Percentiles rank a stretch among this genome's conserved stretches.
These are phyloP conservation scores for Hesperophylax magnus DNA, from an alignment of 1,140 invertebrate genomes.

Conservation along the genomic window DNA sequence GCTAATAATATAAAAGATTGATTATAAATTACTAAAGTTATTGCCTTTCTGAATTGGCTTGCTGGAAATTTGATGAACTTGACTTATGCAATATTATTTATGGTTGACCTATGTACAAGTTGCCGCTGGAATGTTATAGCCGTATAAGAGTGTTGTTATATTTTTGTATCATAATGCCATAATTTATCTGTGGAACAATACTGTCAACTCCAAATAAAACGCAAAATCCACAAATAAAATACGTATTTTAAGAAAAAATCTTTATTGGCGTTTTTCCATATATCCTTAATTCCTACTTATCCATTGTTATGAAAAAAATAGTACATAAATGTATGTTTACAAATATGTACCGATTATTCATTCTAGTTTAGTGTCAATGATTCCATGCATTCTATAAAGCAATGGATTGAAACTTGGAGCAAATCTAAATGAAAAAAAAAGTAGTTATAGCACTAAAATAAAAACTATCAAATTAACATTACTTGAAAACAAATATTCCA, in stretches of 20 bases:
- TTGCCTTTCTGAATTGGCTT: too few relatives aligned
- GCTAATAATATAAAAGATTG: too few relatives aligned
- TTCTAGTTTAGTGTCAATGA: neutral
- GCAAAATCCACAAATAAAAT: conserved; percentile 17
- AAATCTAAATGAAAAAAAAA: neutral
- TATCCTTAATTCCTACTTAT: neutral
- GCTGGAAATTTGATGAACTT: too few relatives aligned
- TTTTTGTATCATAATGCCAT: conserved; percentile 22
- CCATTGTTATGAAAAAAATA: neutral
- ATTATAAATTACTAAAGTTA: too few relatives aligned
- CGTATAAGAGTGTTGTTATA: conserved; percentile 5
- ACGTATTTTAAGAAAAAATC: conserved; percentile 10
- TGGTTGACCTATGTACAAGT: too few relatives aligned
- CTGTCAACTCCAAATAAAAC: conserved; percentile 7
- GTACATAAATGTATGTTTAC: neutral
- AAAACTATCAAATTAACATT: too few relatives aligned
- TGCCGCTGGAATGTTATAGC: neutral
- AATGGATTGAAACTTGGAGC: neutral
- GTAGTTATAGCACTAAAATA: too few relatives aligned
- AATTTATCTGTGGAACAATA: conserved; percentile 27
- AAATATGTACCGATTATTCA: neutral
- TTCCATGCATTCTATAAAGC: neutral
- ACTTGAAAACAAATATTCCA: too few relatives aligned
- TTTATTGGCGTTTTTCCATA: conserved; percentile 15
- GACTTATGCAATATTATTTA: too few relatives aligned